Evolutionary conservation across 2,888 invertebrate species (phyloP).

Genomic region (Ecliptopera silaceata): DNA sequence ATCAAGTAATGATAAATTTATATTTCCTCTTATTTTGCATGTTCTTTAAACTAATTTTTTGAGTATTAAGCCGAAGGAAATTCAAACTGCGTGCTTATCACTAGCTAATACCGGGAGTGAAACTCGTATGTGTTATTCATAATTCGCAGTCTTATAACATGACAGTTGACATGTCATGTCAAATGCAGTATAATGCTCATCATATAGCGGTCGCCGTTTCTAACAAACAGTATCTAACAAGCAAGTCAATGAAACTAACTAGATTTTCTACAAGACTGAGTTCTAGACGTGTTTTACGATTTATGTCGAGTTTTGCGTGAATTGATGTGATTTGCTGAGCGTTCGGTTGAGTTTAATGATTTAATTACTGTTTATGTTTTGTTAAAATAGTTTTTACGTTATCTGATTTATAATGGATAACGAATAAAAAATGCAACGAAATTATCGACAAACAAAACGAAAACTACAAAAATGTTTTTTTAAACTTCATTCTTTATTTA

Average conservation of each 20-base stretch:
- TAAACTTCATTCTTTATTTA: no score
- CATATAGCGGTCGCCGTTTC: neutral
- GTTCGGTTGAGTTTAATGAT: neutral
- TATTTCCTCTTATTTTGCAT: no score
- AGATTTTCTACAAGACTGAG: conserved; percentile 31
- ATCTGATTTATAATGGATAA: no score
- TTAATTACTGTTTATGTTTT: conserved; percentile 1
- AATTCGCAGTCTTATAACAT: neutral
- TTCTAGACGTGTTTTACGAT: conserved; percentile 19
- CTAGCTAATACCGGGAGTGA: no score
- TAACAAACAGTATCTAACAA: neutral
- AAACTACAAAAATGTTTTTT: no score
- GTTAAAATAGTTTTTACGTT: neutral
- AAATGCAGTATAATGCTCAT: neutral
- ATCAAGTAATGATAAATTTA: no score
- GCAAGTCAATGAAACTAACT: conserved; percentile 29
- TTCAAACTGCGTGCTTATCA: no score
- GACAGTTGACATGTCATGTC: neutral
- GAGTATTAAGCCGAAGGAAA: no score
- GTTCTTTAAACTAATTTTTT: no score
- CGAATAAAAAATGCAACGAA: no score
- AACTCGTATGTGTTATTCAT: no score
- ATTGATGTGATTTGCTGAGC: conserved; percentile 11
- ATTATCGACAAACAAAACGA: no score
- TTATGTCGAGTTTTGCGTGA: conserved; percentile 14